phyloP scores from a whole-genome alignment of 2,888 invertebrate genomes.

The Tetragonula carbonaria region DNA sequence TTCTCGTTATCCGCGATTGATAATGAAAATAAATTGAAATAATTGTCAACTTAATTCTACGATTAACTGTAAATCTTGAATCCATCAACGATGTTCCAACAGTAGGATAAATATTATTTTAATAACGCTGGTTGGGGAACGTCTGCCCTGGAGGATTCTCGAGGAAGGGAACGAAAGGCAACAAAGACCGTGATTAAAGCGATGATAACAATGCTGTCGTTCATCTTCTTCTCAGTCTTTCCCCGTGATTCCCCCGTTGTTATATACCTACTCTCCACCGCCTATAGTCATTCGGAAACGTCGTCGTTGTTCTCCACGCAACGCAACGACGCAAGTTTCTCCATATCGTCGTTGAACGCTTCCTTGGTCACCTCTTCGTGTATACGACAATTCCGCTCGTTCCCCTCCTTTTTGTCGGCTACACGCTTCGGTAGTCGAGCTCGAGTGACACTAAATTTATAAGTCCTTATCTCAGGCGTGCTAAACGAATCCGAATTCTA shows the following conservation, averaged over 20 bases:
- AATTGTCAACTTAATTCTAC: no score
- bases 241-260: background rate
- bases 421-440: conserved; percentile 3
- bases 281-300: background rate
- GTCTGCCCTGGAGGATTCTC: conserved; percentile 3
- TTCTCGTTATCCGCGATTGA: no score
- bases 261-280: no score
- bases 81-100: background rate
- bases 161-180: background rate
- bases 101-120: background rate
- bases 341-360: conserved; percentile 20
- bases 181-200: conserved; percentile 42
- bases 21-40: no score
- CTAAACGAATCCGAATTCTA: no score
- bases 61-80: no score
- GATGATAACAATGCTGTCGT: conserved; percentile 48
- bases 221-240: conserved; percentile 28
- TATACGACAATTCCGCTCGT: background rate
- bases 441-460: background rate
- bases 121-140: background rate
- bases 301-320: conserved; percentile 14
- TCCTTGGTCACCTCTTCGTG: conserved; percentile 2
- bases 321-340: background rate
- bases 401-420: background rate
- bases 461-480: no score